Percentiles rank a stretch among this genome's conserved stretches.
These are phyloP conservation scores for Dolichallabes microphthalmus DNA, from an alignment of 2,113 vertebrate genomes.

Conservation along the genomic window DNA sequence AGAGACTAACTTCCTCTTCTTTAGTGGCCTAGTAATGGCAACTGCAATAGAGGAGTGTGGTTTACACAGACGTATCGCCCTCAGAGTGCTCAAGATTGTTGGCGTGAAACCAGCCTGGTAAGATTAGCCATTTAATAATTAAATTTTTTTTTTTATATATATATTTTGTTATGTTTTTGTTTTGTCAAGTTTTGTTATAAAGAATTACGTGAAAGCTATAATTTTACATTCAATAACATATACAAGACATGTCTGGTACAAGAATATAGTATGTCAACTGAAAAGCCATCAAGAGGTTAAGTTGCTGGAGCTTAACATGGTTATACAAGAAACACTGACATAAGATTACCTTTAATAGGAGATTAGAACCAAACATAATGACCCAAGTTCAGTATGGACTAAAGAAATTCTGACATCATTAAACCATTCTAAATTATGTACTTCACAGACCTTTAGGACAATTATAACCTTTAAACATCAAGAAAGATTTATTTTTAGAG, in stretches of 20 bases:
- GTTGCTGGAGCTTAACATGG: background rate
- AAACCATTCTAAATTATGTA: background rate
- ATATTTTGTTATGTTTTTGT: background rate
- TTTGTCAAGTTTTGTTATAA: background rate
- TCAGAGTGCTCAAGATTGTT: slow-evolving; percentile 84
- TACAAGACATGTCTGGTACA: background rate
- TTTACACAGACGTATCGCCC: slow-evolving; percentile 90
- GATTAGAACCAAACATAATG: background rate
- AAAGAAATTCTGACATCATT: background rate
- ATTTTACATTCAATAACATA: background rate
- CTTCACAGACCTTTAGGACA: background rate
- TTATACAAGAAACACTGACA: background rate
- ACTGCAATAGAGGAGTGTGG: slow-evolving; percentile 95
- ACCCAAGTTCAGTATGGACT: background rate
- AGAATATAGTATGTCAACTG: background rate
- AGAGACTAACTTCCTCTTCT: slow-evolving; percentile 96
- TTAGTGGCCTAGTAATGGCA: slow-evolving; percentile 95
- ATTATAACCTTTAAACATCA: background rate
- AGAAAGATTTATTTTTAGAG: background rate
- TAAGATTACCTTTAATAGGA: background rate
- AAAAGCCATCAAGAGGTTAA: background rate
- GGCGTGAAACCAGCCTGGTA: slow-evolving; percentile 84
- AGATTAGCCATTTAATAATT: slow-evolving; percentile 12
- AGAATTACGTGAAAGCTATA: background rate
- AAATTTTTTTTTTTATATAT: background rate